Evolutionary conservation across 1,140 invertebrate genomes (phyloP).

Genomic region (Drosophila eugracilis): DNA sequence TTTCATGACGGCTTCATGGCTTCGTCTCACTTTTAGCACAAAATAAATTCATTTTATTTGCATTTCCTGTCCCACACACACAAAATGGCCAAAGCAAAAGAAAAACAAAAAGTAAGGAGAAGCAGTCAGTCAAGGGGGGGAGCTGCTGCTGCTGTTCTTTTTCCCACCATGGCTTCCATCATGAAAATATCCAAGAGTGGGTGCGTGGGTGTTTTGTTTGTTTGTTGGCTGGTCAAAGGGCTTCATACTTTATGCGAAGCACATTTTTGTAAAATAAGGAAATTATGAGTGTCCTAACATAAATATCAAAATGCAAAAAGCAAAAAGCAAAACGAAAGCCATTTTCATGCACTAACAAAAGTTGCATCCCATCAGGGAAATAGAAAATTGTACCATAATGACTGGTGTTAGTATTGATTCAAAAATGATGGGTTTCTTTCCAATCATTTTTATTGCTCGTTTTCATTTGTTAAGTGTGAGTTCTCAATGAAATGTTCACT

Average conservation of each 20-base stretch:
- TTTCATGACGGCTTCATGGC: neutral
- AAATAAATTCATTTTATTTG: conserved; percentile 64
- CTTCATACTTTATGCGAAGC: neutral
- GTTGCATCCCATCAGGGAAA: neutral
- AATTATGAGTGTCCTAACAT: neutral
- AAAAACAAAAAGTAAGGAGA: too few species aligned
- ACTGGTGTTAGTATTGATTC: neutral
- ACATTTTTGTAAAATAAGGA: neutral
- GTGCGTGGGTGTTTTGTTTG: neutral
- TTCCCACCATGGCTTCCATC: conserved; percentile 15
- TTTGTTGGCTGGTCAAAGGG: neutral
- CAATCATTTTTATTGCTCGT: neutral
- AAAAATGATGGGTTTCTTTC: too few species aligned
- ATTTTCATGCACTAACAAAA: neutral
- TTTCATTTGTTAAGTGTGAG: conserved; percentile 7
- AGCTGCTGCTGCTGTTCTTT: conserved; percentile 3
- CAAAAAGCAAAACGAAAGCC: neutral
- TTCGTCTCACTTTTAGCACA: conserved; percentile 18
- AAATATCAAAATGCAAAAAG: neutral
- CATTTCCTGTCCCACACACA: conserved; percentile 30
- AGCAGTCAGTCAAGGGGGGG: too few species aligned
- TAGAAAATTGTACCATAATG: too few species aligned
- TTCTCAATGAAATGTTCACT: neutral
- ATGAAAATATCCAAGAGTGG: neutral
- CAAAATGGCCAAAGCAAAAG: neutral